Evolutionary conservation across 2,888 invertebrate genomes (phyloP).

Genomic region (Bombylius discolor): DNA sequence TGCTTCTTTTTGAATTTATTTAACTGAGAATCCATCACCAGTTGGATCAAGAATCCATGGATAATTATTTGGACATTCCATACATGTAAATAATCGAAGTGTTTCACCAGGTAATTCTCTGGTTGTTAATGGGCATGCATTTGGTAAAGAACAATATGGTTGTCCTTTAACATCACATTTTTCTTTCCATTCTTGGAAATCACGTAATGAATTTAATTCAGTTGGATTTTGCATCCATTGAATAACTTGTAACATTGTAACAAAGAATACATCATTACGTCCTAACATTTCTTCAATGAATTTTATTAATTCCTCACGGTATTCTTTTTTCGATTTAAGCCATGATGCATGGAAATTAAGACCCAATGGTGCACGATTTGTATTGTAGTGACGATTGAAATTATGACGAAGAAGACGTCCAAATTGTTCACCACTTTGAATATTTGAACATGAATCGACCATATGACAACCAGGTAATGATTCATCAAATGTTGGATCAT

Average conservation of each 20-base stretch:
- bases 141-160: constrained; percentile 83
- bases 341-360: constrained; percentile 91
- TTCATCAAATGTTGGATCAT: constrained; percentile 88
- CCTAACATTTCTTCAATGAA: constrained; percentile 88
- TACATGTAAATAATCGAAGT: constrained; percentile 82
- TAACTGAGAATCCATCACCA: constrained; percentile 62
- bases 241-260: constrained; percentile 80
- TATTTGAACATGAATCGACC: constrained; percentile 88
- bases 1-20: neutral
- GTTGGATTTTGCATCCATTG: constrained; percentile 96
- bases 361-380: constrained; percentile 85
- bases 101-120: constrained; percentile 86
- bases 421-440: constrained; percentile 83
- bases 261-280: constrained; percentile 84
- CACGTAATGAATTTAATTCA: constrained; percentile 69
- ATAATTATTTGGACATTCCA: constrained; percentile 92
- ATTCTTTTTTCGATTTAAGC: constrained; percentile 88
- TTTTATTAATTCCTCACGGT: constrained; percentile 78
- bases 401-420: constrained; percentile 81
- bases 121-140: constrained; percentile 79
- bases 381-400: constrained; percentile 85
- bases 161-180: constrained; percentile 90
- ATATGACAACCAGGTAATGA: constrained; percentile 88
- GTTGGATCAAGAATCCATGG: constrained; percentile 92
- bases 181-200: constrained; percentile 92